A percentile compares a stretch with the other conserved stretches of the same genome.
These are phyloP conservation scores for Xylota segnis DNA, from an alignment of 2,888 invertebrate species.

Conservation along the genomic window DNA sequence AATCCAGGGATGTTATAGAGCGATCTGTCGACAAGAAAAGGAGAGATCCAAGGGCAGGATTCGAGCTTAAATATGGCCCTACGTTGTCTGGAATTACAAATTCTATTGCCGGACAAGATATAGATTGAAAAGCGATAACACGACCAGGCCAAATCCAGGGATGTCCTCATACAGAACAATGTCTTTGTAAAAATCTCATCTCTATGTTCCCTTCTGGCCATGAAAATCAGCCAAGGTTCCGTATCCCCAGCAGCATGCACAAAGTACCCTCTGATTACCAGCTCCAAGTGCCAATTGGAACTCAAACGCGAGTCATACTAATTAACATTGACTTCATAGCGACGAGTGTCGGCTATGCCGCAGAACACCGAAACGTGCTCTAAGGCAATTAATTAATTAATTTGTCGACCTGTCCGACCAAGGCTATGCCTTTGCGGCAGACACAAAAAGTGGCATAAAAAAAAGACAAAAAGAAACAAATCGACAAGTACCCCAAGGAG, in stretches of 20 bases:
- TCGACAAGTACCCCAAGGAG: conserved; percentile 41
- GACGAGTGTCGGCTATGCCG: conserved; percentile 23
- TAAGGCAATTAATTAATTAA: conserved; percentile 75
- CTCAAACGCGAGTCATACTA: conserved; percentile 68
- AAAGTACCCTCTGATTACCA: conserved; percentile 16
- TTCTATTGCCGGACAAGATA: too few species aligned
- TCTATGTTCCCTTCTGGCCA: too few species aligned
- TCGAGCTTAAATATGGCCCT: too few species aligned
- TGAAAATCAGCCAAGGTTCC: not conserved
- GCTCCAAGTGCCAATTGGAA: conserved; percentile 60
- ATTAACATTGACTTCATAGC: conserved; percentile 66
- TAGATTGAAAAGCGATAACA: too few species aligned
- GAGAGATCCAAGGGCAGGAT: too few species aligned
- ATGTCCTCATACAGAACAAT: too few species aligned
- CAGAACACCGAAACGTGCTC: conserved; percentile 66
- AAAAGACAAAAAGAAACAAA: conserved; percentile 25
- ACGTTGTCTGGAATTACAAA: too few species aligned
- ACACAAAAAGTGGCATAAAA: conserved; percentile 33
- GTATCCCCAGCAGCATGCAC: not conserved
- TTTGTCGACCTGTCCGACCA: conserved; percentile 70
- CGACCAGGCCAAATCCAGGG: too few species aligned
- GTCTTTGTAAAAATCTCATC: too few species aligned
- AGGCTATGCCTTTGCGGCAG: conserved; percentile 40
- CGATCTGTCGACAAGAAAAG: too few species aligned
- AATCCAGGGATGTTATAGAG: too few species aligned